Conservation (phyloP, 2,888 invertebrate species). For the Agrotis exclamationis region DNA sequence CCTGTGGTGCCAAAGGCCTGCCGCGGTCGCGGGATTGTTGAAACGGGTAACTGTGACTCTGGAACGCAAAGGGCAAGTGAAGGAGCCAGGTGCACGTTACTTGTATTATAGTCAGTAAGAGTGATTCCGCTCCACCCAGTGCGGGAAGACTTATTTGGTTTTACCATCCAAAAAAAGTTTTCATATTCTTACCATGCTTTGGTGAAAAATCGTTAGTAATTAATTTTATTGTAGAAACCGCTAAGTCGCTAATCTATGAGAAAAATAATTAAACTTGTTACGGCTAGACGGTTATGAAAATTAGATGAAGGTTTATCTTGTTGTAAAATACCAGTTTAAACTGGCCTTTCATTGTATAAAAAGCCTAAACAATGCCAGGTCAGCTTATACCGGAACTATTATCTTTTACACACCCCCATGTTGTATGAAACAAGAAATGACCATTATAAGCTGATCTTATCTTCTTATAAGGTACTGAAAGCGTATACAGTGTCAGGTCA, state of each 20-base stretch:
- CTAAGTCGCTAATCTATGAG: too few species aligned
- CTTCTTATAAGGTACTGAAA: neutral
- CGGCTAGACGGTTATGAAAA: slow-evolving; percentile 14
- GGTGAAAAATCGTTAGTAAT: neutral
- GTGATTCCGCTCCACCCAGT: too few species aligned
- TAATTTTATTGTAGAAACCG: slow-evolving; percentile 9
- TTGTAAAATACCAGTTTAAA: neutral
- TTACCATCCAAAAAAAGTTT: too few species aligned
- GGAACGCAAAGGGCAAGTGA: too few species aligned
- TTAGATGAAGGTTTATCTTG: slow-evolving; percentile 9
- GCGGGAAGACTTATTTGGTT: too few species aligned
- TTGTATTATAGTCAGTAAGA: too few species aligned
- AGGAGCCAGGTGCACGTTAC: too few species aligned
- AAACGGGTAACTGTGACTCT: too few species aligned
- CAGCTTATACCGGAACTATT: neutral
- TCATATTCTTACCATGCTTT: neutral
- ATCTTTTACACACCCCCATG: neutral
- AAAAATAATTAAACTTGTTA: slow-evolving; percentile 16
- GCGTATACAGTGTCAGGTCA: neutral
- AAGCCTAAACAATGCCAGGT: neutral
- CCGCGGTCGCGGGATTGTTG: too few species aligned
- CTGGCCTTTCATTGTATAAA: neutral
- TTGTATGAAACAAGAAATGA: neutral
- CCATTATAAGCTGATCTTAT: neutral
- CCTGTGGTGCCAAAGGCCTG: too few species aligned